Evolutionary conservation across 2,888 invertebrate genomes (phyloP), one percentile per base, ranked within the genome.

Genomic region (Caenorhabditis panamensis): DNA sequence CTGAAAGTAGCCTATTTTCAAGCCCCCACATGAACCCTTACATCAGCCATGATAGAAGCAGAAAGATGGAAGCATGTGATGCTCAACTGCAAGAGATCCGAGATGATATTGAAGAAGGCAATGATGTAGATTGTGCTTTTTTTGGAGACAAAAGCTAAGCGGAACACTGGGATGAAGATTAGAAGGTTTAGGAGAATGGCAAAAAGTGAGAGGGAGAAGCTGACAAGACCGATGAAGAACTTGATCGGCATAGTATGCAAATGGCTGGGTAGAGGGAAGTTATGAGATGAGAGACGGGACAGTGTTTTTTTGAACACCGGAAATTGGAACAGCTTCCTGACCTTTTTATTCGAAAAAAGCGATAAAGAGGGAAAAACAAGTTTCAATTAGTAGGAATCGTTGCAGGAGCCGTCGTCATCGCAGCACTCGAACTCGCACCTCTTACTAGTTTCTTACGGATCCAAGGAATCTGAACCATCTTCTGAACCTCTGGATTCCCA

Each of bases 51-150:
- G 0, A 83, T 79, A 16, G 78, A 63, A n/a, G 83, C 80, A 11
- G 78, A 56, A 9, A 76, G 73, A 62, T 81, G 80, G 11, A 83
- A 53, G 1, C 68, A 24, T 22, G 72, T 44, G 16, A 83, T 44
- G 26, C 75, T 22, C 26, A 81, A 66, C 54, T 79, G 78, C 24
- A 83, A 28, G 11, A 73, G 49, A 53, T 83, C 81, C n/a, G 78
- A 76, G 4, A 68, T 37, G 9, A 83, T 72, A 8, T 81, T 80
- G 11, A 79, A 79, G 20, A 76, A 71, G 2, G 83, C 71, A 36
- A 81, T 79, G 56, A 81, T 82, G 61, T 83, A 83, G 28, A 83
- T 75, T 0, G 78, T 69, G 53, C 67, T 73, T n/a, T 62, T 64
- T 28, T 75, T 63, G 13, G 63, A 28, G 20, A 69, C n/a, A 26